Evolutionary conservation across 2,888 invertebrate species (phyloP).

Genomic region (Protophormia terraenovae): DNA sequence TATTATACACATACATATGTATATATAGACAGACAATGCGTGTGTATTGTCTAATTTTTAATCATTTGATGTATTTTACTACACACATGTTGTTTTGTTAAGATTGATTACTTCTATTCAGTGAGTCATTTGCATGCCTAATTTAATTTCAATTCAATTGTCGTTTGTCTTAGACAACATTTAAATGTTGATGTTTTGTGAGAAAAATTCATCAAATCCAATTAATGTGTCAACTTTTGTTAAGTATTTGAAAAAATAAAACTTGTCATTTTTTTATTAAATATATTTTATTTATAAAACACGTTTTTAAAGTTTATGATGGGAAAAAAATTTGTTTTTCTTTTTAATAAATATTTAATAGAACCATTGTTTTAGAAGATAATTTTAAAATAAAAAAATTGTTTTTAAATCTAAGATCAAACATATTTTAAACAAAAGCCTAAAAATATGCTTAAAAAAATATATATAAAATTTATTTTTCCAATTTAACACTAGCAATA

Average conservation of each 20-base stretch:
- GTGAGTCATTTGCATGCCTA: slow-evolving; percentile 54
- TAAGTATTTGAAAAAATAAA: slow-evolving; percentile 25
- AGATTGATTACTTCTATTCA: slow-evolving; percentile 39
- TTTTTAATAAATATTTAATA: neutral
- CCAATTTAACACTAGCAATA: neutral
- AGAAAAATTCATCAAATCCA: slow-evolving; percentile 20
- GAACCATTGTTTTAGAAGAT: neutral
- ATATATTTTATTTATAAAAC: neutral
- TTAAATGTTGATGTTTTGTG: slow-evolving; percentile 28
- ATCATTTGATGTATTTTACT: slow-evolving; percentile 7
- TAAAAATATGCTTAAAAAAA: slow-evolving; percentile 16
- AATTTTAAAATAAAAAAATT: no score
- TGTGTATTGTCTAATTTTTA: no score
- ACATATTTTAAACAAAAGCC: neutral
- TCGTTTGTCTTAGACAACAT: slow-evolving; percentile 25
- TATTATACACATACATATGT: no score
- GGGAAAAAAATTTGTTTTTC: neutral
- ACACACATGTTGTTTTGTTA: slow-evolving; percentile 5
- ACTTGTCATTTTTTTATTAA: slow-evolving; percentile 29
- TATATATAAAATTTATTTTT: neutral
- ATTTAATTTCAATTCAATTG: slow-evolving; percentile 61
- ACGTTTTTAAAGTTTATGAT: neutral
- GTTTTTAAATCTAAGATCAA: no score
- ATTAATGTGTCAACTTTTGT: slow-evolving; percentile 53
- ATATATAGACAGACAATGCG: no score